Evolutionary conservation across 2,888 invertebrate genomes (phyloP).

Genomic region (Acholoe squamosa): DNA sequence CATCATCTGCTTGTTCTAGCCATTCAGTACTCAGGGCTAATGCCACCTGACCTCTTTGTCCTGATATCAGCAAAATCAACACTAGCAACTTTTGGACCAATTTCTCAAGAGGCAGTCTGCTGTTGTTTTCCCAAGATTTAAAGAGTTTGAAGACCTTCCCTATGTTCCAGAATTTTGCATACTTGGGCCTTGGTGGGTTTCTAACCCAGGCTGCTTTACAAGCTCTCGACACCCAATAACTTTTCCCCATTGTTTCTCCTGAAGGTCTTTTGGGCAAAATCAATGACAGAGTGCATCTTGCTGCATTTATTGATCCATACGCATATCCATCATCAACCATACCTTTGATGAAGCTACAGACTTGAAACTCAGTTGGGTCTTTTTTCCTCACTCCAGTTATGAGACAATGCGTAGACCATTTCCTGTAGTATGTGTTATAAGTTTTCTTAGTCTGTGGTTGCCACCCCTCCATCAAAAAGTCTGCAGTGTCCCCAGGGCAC

Average conservation of each 20-base stretch:
- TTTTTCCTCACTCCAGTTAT: not conserved
- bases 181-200: slow-evolving; percentile 1
- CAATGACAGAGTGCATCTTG: not conserved
- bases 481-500: not conserved
- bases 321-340: not conserved
- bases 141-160: not conserved
- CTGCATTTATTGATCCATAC: not conserved
- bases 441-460: not conserved
- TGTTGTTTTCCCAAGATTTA: not conserved
- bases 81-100: not conserved
- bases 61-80: not conserved
- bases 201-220: not conserved
- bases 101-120: not conserved
- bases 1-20: not conserved
- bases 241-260: not conserved
- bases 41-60: not conserved
- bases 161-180: not conserved
- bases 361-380: not conserved
- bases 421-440: not conserved
- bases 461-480: not conserved
- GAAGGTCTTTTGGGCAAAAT: no score
- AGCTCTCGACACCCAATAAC: not conserved
- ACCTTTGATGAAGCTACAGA: not conserved
- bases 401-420: not conserved
- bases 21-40: not conserved